A percentile compares a stretch with the other conserved stretches of the same genome.
These are phyloP conservation scores for Polymixis lichenea DNA, from an alignment of 2,888 invertebrate genomes.

Conservation along the genomic window DNA sequence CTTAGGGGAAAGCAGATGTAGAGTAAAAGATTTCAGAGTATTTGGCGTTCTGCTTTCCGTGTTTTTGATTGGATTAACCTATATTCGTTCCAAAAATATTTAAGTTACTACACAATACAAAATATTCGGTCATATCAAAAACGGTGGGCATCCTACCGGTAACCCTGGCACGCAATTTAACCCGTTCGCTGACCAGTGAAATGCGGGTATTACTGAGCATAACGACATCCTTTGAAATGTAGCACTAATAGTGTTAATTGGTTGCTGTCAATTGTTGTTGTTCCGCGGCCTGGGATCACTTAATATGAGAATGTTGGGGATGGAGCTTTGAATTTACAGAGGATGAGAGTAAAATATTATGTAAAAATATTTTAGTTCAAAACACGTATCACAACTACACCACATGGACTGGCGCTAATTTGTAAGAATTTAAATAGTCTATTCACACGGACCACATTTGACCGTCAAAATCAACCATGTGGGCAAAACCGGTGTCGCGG, in stretches of 20 bases:
- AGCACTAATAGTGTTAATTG: conserved; percentile 41
- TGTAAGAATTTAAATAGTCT: no score
- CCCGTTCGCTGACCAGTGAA: conserved; percentile 50
- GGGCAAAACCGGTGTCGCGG: no score
- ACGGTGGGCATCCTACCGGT: neutral
- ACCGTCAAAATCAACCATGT: no score
- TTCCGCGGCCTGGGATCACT: neutral
- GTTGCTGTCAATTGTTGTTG: conserved; percentile 34
- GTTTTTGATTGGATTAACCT: neutral
- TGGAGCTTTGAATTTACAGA: neutral
- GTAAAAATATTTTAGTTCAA: neutral
- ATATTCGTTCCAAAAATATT: conserved; percentile 7
- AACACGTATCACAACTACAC: no score
- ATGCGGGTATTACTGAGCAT: conserved; percentile 41
- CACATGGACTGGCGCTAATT: no score
- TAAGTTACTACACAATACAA: neutral
- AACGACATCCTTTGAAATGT: conserved; percentile 35
- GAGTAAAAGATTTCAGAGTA: neutral
- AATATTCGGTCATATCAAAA: neutral
- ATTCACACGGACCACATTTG: no score
- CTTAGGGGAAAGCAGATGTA: neutral
- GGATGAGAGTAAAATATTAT: neutral
- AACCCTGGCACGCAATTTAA: conserved; percentile 54
- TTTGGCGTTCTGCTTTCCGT: neutral
- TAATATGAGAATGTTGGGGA: conserved; percentile 13